phyloP scores from a whole-genome alignment of 2,888 invertebrate species.

The Pyrrhia umbra region DNA sequence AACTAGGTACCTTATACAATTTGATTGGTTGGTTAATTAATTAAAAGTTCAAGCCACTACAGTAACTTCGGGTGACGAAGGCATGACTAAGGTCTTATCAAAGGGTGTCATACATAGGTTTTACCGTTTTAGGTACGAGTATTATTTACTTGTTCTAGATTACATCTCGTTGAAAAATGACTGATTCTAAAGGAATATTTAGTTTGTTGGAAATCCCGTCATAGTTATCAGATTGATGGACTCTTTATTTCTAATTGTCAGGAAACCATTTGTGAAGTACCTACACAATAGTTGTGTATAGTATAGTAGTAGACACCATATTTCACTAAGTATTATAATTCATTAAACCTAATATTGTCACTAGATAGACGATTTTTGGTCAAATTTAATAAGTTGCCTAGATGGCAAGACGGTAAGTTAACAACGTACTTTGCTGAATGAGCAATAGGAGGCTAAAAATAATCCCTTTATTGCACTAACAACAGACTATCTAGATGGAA shows the following conservation, averaged over 20 bases:
- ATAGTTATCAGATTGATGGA: no score
- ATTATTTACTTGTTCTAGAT: background rate
- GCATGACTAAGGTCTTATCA: conserved; percentile 1
- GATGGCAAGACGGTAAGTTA: no score
- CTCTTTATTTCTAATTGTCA: no score
- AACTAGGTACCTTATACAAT: background rate
- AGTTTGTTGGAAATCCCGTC: background rate
- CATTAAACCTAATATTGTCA: no score
- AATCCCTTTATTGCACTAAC: background rate
- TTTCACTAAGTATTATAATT: no score
- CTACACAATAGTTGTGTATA: no score
- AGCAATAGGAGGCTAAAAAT: conserved; percentile 35
- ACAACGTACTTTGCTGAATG: background rate
- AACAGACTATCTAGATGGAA: conserved; percentile 18
- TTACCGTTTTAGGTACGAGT: background rate
- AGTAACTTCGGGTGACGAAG: no score
- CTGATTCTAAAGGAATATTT: background rate
- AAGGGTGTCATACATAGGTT: background rate
- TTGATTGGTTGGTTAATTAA: background rate
- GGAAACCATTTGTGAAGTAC: no score
- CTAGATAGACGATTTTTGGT: no score
- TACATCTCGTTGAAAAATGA: background rate
- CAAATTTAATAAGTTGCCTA: no score
- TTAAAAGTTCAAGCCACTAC: background rate
- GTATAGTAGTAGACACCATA: no score